A percentile compares a stretch with the other conserved stretches of the same genome.
Conservation (phyloP, 2,797 vertebrate species). For the Alcedo quadribrachys region DNA sequence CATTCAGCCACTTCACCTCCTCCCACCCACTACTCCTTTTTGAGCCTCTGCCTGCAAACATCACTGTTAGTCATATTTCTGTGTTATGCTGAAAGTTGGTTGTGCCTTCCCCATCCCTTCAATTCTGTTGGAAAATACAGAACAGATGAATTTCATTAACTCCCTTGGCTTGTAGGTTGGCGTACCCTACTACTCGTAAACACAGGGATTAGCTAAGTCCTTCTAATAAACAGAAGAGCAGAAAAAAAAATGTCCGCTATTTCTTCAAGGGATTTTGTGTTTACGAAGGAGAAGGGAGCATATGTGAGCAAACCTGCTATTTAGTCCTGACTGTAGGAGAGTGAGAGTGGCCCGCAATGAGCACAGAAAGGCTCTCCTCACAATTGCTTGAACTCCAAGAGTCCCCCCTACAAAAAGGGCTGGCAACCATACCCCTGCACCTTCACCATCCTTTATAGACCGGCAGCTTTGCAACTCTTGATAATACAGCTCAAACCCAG, state of each 20-base stretch:
- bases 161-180: slow-evolving; percentile 49
- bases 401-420: neutral
- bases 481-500: neutral
- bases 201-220: slow-evolving; percentile 60
- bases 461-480: neutral
- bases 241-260: slow-evolving; percentile 39
- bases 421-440: neutral
- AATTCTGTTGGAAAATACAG: slow-evolving; percentile 39
- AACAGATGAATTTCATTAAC: slow-evolving; percentile 73
- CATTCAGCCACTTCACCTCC: slow-evolving; percentile 12
- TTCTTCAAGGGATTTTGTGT: slow-evolving; percentile 63
- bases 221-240: slow-evolving; percentile 65
- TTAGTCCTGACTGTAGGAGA: neutral
- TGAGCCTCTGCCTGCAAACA: slow-evolving; percentile 42
- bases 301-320: slow-evolving; percentile 43
- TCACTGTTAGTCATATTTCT: slow-evolving; percentile 30
- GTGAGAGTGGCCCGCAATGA: neutral
- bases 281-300: slow-evolving; percentile 50
- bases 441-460: neutral
- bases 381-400: neutral
- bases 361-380: neutral
- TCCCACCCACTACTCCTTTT: slow-evolving; percentile 1
- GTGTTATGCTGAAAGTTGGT: neutral
- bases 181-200: slow-evolving; percentile 64
- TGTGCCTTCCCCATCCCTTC: neutral